Base-by-base conservation (phyloP, 2,888 invertebrate species). In the Pollenia amentaria region DNA sequence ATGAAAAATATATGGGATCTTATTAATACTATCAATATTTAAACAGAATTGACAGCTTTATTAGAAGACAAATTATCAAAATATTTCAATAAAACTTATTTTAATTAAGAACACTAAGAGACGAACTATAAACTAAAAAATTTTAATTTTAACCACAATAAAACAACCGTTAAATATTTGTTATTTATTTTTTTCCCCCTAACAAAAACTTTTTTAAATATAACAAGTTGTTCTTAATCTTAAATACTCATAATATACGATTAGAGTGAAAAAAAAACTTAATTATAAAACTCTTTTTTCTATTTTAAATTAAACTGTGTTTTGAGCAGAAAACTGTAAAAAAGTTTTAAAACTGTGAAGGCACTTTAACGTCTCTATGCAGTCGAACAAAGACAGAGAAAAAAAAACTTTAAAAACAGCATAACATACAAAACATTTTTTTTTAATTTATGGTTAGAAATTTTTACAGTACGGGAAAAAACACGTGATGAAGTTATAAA, bases 271-370 rank as follows among this genome's bases (percentile, higher is more conserved):
- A 42, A 42, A 72, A 44, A 55, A 44, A 42, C 53, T 64, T 65
- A 55, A 65, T 44, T 76, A 64, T 44, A 65, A 65, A 67, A 29
- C 9, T 46, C 10, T 3, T 18, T 55, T 53, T 67, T 72, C 10
- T 3, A 14, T 55, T 53, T 67, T 72, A n/a, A 67, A 76, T 21
- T 65, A 65, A 65, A 76, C 42, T 60, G 9, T 48, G 51, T 51
- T 53, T 55, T 3, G 3, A 42, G 40, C 51, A 42, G 51, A 64
- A 62, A 21, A 42, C 48, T 40, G 40, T 60, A 40, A 29, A n/a
- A 72, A 55, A 16, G 3, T 73, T 67, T 46, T 14, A 48, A 40
- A 64, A 76, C 40, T 64, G 21, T 76, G 51, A 76, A 64, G 21
- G 21, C n/a, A 64, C 42, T 64, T 42, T 21, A 60, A 16, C 44